A percentile compares a stretch with the other conserved stretches of the same genome.
phyloP scores from a whole-genome alignment of 2,113 vertebrate species.

The Brevimyrus niger region DNA sequence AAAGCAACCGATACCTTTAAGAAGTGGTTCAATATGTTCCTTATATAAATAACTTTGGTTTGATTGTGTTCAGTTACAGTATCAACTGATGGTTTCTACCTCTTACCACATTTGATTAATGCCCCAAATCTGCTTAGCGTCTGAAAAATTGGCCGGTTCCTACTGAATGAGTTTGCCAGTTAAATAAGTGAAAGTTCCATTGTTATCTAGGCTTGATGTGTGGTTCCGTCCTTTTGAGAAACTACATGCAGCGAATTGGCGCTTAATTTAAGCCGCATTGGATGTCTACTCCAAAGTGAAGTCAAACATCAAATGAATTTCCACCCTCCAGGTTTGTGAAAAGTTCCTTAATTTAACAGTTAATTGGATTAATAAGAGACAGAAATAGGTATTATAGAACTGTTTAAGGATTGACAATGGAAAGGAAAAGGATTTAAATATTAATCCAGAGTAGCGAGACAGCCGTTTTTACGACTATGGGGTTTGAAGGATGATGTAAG shows the following conservation, averaged over 20 bases:
- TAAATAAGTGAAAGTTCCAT: background rate
- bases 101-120: slow-evolving; percentile 23
- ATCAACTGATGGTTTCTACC: slow-evolving; percentile 33
- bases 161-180: background rate
- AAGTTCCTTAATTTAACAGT: background rate
- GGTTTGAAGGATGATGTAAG: background rate
- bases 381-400: background rate
- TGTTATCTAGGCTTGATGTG: background rate
- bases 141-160: slow-evolving; percentile 1
- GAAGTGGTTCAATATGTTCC: slow-evolving; percentile 24
- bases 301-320: background rate
- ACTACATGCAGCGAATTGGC: background rate
- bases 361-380: background rate
- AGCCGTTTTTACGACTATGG: background rate
- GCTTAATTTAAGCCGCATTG: background rate
- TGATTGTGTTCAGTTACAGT: slow-evolving; percentile 15
- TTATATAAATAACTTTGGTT: slow-evolving; percentile 38
- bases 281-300: background rate
- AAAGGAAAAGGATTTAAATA: background rate
- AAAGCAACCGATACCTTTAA: slow-evolving; percentile 28
- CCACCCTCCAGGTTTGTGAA: background rate
- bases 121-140: slow-evolving; percentile 13
- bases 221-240: background rate
- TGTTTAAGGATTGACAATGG: background rate
- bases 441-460: background rate